These are phyloP conservation scores for Halisarca cf. caerulea DNA, from an alignment of 37 sponge, comb jelly and placozoan genomes.

Conservation along the genomic window DNA sequence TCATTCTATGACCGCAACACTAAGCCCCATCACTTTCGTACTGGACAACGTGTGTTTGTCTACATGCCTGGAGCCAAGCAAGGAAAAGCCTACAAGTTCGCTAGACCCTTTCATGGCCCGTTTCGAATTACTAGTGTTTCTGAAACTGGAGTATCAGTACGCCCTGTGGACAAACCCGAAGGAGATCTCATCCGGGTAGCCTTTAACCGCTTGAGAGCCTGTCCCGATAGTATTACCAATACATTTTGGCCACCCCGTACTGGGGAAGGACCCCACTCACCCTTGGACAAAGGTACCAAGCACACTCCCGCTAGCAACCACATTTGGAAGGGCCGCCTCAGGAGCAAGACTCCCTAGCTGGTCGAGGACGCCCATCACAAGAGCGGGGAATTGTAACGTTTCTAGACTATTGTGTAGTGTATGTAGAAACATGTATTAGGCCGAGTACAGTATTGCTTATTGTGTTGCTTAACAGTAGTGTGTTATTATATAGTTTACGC, in stretches of 20 bases:
- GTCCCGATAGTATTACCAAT: background rate
- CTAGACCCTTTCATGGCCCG: conserved; percentile 36
- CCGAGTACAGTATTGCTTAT: no score
- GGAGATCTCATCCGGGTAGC: background rate
- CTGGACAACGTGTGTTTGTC: conserved; percentile 26
- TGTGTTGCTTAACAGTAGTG: no score
- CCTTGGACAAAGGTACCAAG: no score
- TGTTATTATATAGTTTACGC: no score
- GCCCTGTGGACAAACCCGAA: background rate
- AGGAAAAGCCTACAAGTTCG: conserved; percentile 29
- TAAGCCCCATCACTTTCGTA: background rate
- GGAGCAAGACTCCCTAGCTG: no score
- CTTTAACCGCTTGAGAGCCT: background rate
- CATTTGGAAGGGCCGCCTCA: no score
- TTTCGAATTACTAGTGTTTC: background rate
- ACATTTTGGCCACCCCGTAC: background rate
- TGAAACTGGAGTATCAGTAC: background rate
- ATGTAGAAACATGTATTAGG: no score
- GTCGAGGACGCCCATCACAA: no score
- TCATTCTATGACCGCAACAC: background rate
- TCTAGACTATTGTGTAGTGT: no score
- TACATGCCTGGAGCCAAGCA: conserved; percentile 9
- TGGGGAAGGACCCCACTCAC: no score
- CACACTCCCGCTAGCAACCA: no score
- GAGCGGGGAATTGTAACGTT: no score